These are phyloP conservation scores for Agriopis leucophaearia DNA, from an alignment of 2,888 invertebrate species.

Conservation along the genomic window DNA sequence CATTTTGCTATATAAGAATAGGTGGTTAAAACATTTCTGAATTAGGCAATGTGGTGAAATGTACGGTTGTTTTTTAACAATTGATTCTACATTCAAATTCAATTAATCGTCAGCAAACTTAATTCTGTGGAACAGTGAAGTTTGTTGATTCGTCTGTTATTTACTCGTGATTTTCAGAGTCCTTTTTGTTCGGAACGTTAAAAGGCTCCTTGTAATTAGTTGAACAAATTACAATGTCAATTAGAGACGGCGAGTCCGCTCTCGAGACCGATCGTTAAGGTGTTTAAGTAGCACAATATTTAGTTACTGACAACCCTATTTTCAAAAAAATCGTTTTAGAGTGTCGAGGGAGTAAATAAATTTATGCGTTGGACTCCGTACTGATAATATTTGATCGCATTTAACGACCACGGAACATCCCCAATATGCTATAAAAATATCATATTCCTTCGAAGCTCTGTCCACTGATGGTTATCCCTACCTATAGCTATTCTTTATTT, in stretches of 20 bases:
- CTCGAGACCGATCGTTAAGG: constrained; percentile 43
- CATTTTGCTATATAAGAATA: no score
- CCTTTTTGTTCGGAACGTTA: constrained; percentile 49
- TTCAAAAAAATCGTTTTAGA: neutral
- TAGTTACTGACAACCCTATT: constrained; percentile 12
- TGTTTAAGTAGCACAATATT: constrained; percentile 36
- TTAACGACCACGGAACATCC: constrained; percentile 23
- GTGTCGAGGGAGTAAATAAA: constrained; percentile 12
- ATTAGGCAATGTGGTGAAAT: neutral
- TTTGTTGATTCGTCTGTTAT: constrained; percentile 44
- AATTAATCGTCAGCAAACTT: constrained; percentile 25
- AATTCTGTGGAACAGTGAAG: constrained; percentile 15
- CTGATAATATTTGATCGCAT: constrained; percentile 18
- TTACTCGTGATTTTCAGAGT: constrained; percentile 44
- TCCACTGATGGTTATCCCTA: constrained; percentile 12
- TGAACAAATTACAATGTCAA: constrained; percentile 63
- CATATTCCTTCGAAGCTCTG: constrained; percentile 7
- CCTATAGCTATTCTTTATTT: constrained; percentile 18
- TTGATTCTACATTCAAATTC: constrained; percentile 29
- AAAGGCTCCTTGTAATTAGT: constrained; percentile 63
- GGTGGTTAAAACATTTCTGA: neutral
- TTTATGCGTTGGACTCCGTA: constrained; percentile 4
- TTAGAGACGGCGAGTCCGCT: constrained; percentile 49
- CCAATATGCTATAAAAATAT: constrained; percentile 29
- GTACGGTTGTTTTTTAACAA: neutral